Evolutionary conservation across 2,888 invertebrate genomes (phyloP).

Genomic region (Parnassius mnemosyne): DNA sequence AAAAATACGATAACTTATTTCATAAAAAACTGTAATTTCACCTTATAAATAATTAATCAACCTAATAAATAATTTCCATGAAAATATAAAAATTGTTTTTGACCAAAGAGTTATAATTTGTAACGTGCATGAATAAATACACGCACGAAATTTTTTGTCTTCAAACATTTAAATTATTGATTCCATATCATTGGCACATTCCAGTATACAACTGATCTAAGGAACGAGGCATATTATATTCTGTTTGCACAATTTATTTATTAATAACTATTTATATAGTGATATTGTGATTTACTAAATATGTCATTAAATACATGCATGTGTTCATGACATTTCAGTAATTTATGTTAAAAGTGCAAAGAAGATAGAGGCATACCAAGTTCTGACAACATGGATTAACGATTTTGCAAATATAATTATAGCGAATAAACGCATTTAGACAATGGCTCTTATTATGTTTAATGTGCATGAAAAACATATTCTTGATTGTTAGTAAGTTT

Average conservation of each 20-base stretch:
- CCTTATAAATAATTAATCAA: too few species aligned
- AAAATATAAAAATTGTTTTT: too few species aligned
- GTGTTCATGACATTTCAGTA: slow-evolving; percentile 5
- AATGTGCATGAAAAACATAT: neutral
- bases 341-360: neutral
- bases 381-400: slow-evolving; percentile 1
- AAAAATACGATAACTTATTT: too few species aligned
- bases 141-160: too few species aligned
- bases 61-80: too few species aligned
- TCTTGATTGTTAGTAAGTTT: too few species aligned
- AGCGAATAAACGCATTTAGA: neutral
- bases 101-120: too few species aligned
- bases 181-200: too few species aligned
- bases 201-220: neutral
- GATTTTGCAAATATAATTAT: neutral
- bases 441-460: neutral
- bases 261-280: neutral
- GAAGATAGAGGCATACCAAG: neutral
- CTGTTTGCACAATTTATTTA: neutral
- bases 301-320: neutral
- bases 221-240: slow-evolving; percentile 1
- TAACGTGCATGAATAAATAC: too few species aligned
- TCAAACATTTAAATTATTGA: too few species aligned
- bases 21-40: too few species aligned
- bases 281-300: slow-evolving; percentile 10